Conservation (phyloP, 2,797 vertebrate genomes). For the Tragelaphus eurycerus region DNA sequence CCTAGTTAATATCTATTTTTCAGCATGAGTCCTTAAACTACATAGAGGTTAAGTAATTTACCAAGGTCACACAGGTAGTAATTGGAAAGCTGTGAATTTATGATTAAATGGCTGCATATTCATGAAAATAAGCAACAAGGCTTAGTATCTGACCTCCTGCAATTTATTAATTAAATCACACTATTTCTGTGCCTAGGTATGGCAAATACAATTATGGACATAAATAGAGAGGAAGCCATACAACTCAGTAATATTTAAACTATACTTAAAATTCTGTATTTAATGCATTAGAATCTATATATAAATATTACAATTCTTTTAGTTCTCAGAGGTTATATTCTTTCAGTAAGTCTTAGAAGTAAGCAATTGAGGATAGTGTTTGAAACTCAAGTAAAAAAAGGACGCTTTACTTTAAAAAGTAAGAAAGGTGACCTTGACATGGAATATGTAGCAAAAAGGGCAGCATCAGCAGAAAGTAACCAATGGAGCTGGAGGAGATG, state of each 20-base stretch:
- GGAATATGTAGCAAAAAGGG: not conserved
- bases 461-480: not conserved
- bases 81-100: constrained; percentile 51
- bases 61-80: constrained; percentile 31
- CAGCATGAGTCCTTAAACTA: not conserved
- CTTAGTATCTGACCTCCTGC: not conserved
- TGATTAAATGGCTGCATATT: constrained; percentile 36
- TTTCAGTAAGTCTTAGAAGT: constrained; percentile 27
- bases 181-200: not conserved
- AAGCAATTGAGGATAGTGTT: not conserved
- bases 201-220: constrained; percentile 1
- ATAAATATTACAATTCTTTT: not conserved
- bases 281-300: not conserved
- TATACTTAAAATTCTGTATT: not conserved
- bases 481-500: not conserved
- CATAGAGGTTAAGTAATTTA: constrained; percentile 48
- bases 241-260: not conserved
- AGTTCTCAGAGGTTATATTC: not conserved
- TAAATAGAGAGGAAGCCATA: not conserved
- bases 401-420: not conserved
- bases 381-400: not conserved
- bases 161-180: constrained; percentile 33
- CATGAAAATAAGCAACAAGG: constrained; percentile 23
- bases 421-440: constrained; percentile 6
- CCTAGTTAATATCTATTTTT: constrained; percentile 24